phyloP scores from a whole-genome alignment of 2,797 vertebrate species.

The Lagorchestes hirsutus region DNA sequence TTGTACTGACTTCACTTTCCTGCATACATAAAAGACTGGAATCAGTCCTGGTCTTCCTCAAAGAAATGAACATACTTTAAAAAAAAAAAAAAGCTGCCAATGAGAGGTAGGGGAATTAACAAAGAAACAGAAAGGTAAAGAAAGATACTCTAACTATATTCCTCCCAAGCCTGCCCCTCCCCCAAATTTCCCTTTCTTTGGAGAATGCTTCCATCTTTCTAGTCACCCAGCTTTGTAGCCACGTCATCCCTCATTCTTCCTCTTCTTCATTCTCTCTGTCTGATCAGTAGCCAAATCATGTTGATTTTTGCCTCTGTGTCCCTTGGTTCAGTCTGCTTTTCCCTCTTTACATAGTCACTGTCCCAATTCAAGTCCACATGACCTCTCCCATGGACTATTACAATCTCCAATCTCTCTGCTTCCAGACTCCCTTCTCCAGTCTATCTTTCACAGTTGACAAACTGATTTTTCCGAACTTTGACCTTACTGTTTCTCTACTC shows the following conservation, averaged over 20 bases:
- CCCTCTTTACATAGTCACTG: background rate
- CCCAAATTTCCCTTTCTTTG: background rate
- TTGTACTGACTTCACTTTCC: conserved; percentile 2
- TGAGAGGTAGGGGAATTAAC: background rate
- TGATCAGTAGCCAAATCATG: background rate
- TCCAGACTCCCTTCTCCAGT: background rate
- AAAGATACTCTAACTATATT: background rate
- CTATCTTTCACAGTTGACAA: background rate
- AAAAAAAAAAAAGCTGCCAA: background rate
- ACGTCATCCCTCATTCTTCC: background rate
- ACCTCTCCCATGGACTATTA: background rate
- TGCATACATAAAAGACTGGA: background rate
- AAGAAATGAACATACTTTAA: conserved; percentile 11
- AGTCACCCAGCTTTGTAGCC: background rate
- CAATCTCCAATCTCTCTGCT: background rate
- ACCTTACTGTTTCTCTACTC: background rate
- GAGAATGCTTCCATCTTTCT: background rate
- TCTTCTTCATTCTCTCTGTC: background rate
- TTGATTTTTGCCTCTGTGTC: background rate
- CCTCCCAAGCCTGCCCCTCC: background rate
- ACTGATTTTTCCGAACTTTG: background rate
- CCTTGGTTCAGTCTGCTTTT: background rate
- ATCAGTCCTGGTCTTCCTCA: background rate
- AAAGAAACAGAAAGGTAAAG: background rate
- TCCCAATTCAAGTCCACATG: background rate